Evolutionary conservation across 2,888 invertebrate species (phyloP).

Genomic region (Villa cingulata): DNA sequence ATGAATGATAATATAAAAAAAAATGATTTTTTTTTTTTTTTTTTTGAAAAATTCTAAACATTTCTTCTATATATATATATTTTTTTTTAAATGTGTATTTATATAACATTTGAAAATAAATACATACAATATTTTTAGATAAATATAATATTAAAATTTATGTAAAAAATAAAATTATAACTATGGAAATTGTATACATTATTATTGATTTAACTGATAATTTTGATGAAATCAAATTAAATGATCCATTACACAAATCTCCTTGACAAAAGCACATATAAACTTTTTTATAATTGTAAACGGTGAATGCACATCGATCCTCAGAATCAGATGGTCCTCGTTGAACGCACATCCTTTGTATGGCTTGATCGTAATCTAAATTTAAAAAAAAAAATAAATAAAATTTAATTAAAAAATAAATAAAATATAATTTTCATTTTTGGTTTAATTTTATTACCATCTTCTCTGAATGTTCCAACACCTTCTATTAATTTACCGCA

Average conservation of each 20-base stretch:
- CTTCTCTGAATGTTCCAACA: conserved; percentile 59
- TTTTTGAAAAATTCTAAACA: too few relatives aligned
- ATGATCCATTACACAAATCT: conserved; percentile 61
- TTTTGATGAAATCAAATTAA: background rate
- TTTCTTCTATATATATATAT: too few relatives aligned
- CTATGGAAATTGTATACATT: too few relatives aligned
- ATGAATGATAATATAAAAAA: too few relatives aligned
- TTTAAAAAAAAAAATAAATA: conserved; percentile 20
- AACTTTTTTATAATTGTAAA: conserved; percentile 68
- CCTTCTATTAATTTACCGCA: conserved; percentile 82
- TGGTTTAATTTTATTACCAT: conserved; percentile 44
- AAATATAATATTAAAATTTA: too few relatives aligned
- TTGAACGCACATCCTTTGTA: conserved; percentile 76
- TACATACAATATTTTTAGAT: too few relatives aligned
- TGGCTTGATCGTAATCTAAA: conserved; percentile 74
- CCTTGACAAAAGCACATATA: conserved; percentile 86
- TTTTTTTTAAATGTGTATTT: too few relatives aligned
- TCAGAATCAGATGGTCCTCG: conserved; percentile 77
- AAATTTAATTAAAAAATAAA: background rate
- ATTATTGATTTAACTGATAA: too few relatives aligned
- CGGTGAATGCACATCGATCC: conserved; percentile 77
- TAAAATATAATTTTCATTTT: too few relatives aligned
- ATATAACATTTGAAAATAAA: too few relatives aligned
- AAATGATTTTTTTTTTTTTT: too few relatives aligned
- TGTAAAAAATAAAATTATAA: too few relatives aligned